A percentile compares a stretch with the other conserved stretches of the same genome.
phyloP scores from a whole-genome alignment of 1,140 invertebrate genomes.

The Rhagoletis zephyria region DNA sequence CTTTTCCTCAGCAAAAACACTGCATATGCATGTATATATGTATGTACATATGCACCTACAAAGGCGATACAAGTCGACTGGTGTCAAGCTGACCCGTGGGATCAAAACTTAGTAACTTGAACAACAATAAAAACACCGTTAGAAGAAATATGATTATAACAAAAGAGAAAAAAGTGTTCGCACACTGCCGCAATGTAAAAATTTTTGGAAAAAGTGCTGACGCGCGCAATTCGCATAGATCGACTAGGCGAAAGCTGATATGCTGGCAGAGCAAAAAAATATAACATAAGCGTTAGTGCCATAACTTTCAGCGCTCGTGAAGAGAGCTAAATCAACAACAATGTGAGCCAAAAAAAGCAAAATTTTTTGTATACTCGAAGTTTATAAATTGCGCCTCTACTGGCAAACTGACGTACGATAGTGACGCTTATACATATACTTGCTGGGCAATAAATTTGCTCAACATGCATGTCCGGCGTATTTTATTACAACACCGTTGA shows the following conservation, averaged over 20 bases:
- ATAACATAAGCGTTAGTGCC: not conserved
- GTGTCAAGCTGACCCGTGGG: not conserved
- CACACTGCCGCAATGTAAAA: not conserved
- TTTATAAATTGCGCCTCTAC: not conserved
- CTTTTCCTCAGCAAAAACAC: not conserved
- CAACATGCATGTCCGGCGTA: slow-evolving; percentile 48
- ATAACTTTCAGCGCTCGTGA: not conserved
- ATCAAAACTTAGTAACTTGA: slow-evolving; percentile 24
- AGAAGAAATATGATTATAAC: not conserved
- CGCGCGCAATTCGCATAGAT: slow-evolving; percentile 36
- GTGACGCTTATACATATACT: slow-evolving; percentile 29
- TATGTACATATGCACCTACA: not conserved
- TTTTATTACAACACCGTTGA: slow-evolving; percentile 46
- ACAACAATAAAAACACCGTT: not conserved
- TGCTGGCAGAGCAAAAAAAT: not conserved
- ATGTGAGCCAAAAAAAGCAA: not conserved
- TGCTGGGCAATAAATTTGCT: slow-evolving; percentile 48
- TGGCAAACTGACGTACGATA: slow-evolving; percentile 24
- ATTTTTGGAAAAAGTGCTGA: slow-evolving; percentile 28
- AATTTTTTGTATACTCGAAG: not conserved
- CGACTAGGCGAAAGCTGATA: slow-evolving; percentile 10
- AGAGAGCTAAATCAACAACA: not conserved
- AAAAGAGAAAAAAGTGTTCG: not conserved
- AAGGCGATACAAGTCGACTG: not conserved
- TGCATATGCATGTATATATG: no score